Base-by-base conservation (phyloP, 2,797 vertebrate species). In the Craterocephalus amniculus region DNA sequence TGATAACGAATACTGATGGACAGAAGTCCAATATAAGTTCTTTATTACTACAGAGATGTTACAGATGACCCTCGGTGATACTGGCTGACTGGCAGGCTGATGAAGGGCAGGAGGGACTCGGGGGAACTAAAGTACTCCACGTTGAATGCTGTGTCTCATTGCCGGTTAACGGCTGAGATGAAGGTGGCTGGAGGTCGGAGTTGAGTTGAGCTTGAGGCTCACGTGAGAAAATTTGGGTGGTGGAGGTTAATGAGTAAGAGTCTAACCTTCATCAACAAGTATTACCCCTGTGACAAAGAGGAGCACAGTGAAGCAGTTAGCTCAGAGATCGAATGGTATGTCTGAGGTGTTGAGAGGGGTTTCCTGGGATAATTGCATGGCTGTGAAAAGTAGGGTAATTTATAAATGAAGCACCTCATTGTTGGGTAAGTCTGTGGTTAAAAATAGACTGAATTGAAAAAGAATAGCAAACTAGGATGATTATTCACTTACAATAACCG, bases 61-160 rank as follows among this genome's bases (percentile, higher is more conserved):
- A 60, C 60, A 63, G 67, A 83, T 84, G 79, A 82, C 81, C 84
- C 73, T 73, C 40, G 61, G 67, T 63, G 72, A 88, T 81, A 79
- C 34, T 34, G 52, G 27, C 68, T 61, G 80, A 68, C 40, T 71
- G 79, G 54, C 65, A 72, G 63, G 64, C 61, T 65, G 75, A 83
- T 69, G 78, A 66, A 76, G 73, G 79, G 51, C 76, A 74, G 60
- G 4, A 22, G 26, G 63, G 43, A 63, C 61, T 27, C 59, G 63
- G 64, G 31, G 68, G 69, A 71, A 74, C 74, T 80, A 72, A 80
- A 86, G 72, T 9, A 43, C 62, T 49, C 69, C 45, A 31, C 58
- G 60, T 7, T 26, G 7, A 35, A 18, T 20, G 61, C 2, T 16
- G 14, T 6, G 35, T 34, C 43, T 35, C 9, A 1, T 40, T 12